Evolutionary conservation across 2,113 vertebrate genomes (phyloP).

Genomic region (Peromyscus californicus): DNA sequence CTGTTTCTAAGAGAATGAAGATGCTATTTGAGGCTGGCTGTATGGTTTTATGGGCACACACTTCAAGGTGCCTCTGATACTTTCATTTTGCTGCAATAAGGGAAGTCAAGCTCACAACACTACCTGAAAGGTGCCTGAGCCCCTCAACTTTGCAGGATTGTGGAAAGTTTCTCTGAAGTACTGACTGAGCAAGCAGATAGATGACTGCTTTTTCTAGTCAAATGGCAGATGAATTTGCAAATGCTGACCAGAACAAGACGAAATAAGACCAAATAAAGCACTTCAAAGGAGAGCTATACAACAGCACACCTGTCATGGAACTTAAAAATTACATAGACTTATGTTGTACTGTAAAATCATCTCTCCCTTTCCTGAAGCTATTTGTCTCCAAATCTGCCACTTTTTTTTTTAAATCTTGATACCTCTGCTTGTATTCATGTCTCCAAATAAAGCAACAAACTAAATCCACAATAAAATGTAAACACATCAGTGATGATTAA

Average conservation of each 20-base stretch:
- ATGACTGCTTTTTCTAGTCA: neutral
- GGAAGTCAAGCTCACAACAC: neutral
- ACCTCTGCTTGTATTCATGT: neutral
- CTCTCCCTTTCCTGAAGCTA: neutral
- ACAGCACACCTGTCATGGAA: neutral
- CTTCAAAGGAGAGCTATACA: conserved; percentile 6
- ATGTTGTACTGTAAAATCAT: neutral
- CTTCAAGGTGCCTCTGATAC: neutral
- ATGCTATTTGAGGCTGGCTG: neutral
- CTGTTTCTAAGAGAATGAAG: neutral
- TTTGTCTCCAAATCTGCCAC: neutral
- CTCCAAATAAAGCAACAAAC: neutral
- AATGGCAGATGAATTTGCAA: conserved; percentile 17
- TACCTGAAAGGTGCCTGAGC: neutral
- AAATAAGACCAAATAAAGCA: neutral
- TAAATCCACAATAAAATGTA: neutral
- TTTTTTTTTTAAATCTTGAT: neutral
- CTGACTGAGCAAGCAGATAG: neutral
- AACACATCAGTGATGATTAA: neutral
- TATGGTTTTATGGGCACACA: neutral
- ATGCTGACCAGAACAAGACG: neutral
- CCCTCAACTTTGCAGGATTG: neutral
- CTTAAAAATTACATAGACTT: neutral
- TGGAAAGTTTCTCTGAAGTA: neutral
- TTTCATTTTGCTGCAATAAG: neutral